Conservation (phyloP, 2,113 vertebrate species). For the Quiscalus mexicanus region DNA sequence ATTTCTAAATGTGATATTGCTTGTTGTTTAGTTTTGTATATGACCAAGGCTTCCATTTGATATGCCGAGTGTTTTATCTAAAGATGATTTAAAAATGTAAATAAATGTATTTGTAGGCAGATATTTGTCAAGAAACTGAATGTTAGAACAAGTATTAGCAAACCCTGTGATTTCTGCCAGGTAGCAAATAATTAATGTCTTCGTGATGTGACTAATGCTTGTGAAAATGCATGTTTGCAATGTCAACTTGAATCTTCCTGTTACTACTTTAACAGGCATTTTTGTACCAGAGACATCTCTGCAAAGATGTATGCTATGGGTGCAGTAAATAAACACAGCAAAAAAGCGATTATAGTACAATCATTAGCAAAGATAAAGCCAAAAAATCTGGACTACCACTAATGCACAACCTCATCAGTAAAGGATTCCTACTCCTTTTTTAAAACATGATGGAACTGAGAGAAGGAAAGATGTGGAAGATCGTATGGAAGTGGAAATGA, state of each 20-base stretch:
- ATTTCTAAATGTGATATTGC: neutral
- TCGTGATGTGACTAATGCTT: neutral
- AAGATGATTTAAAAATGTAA: neutral
- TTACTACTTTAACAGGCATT: neutral
- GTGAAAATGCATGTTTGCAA: neutral
- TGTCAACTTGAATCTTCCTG: neutral
- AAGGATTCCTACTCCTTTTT: neutral
- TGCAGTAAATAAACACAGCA: neutral
- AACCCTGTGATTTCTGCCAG: neutral
- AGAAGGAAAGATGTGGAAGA: neutral
- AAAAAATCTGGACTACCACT: neutral
- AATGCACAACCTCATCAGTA: neutral
- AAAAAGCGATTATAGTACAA: neutral
- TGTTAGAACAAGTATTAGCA: neutral
- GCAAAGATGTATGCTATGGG: neutral
- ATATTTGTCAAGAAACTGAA: neutral
- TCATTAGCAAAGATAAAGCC: neutral
- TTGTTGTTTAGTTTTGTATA: neutral
- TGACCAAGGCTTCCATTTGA: neutral
- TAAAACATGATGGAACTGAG: neutral
- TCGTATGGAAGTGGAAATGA: neutral
- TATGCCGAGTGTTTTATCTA: neutral
- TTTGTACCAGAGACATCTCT: neutral
- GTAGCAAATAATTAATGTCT: neutral
- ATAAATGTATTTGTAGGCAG: neutral